Evolutionary conservation across 2,113 vertebrate species (phyloP).

Genomic region (Corythornis cristatus): DNA sequence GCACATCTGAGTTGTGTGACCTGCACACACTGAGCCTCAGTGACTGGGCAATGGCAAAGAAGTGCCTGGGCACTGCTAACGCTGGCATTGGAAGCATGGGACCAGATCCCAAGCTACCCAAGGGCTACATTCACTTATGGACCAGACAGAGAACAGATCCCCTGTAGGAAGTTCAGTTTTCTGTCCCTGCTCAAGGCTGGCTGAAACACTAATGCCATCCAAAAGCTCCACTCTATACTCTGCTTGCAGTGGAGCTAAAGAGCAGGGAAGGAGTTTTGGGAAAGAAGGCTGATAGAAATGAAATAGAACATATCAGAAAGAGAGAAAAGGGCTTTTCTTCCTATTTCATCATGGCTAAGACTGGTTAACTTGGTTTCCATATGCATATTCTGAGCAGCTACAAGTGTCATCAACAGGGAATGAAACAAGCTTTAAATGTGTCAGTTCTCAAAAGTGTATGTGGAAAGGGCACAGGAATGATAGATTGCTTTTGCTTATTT

Average conservation of each 20-base stretch:
- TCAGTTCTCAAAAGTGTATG: neutral
- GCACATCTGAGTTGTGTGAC: neutral
- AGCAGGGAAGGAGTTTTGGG: neutral
- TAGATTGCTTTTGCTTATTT: neutral
- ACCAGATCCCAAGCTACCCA: neutral
- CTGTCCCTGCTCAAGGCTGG: neutral
- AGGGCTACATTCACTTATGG: neutral
- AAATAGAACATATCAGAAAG: neutral
- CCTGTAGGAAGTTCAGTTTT: neutral
- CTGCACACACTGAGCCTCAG: neutral
- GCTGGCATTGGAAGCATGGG: accelerated
- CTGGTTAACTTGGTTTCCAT: neutral
- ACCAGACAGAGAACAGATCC: accelerated
- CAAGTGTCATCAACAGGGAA: neutral
- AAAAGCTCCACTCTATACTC: neutral
- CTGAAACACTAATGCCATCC: neutral
- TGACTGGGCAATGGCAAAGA: neutral
- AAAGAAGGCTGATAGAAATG: neutral
- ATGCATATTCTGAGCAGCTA: neutral
- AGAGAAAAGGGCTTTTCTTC: neutral
- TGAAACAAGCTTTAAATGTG: neutral
- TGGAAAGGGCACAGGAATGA: neutral
- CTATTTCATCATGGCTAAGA: neutral
- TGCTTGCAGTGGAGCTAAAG: neutral
- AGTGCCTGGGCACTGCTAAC: neutral